phyloP scores from a whole-genome alignment of 2,797 vertebrate genomes.

The Sparus aurata region DNA sequence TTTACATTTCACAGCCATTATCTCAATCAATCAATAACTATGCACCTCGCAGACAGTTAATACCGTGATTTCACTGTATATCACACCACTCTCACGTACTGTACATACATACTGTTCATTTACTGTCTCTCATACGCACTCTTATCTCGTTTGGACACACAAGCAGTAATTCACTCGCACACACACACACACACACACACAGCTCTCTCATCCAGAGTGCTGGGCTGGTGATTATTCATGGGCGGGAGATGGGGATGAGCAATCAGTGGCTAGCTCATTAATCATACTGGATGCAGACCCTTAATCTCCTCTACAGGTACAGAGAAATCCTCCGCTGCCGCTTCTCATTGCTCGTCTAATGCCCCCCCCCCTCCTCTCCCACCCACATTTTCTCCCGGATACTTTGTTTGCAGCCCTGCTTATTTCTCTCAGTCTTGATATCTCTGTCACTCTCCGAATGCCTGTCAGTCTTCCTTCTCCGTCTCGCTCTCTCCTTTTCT shows the following conservation, averaged over 20 bases:
- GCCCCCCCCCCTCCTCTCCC: conserved; percentile 33
- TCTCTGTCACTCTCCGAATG: conserved; percentile 31
- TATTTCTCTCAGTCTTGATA: conserved; percentile 34
- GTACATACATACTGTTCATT: conserved; percentile 33
- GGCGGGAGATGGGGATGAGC: conserved; percentile 73
- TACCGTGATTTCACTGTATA: conserved; percentile 8
- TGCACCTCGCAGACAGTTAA: conserved; percentile 4
- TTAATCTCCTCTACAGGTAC: conserved; percentile 82
- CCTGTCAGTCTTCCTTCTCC: conserved; percentile 48
- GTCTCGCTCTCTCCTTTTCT: background rate
- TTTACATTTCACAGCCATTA: background rate
- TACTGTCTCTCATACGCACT: conserved; percentile 12
- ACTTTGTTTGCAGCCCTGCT: conserved; percentile 58
- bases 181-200: conserved; percentile 7
- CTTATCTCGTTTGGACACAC: conserved; percentile 34
- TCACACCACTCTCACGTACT: conserved; percentile 20
- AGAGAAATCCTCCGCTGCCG: conserved; percentile 55
- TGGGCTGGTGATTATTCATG: conserved; percentile 77
- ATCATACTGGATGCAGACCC: conserved; percentile 79
- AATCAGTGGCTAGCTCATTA: conserved; percentile 82
- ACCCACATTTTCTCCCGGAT: conserved; percentile 56
- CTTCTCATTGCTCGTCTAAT: conserved; percentile 46
- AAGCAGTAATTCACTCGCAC: conserved; percentile 11
- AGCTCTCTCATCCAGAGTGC: conserved; percentile 52
- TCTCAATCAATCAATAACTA: conserved; percentile 41